phyloP scores from a whole-genome alignment of 64 coral and sea anemone genomes.

The Hydrozoanthus tunicans region DNA sequence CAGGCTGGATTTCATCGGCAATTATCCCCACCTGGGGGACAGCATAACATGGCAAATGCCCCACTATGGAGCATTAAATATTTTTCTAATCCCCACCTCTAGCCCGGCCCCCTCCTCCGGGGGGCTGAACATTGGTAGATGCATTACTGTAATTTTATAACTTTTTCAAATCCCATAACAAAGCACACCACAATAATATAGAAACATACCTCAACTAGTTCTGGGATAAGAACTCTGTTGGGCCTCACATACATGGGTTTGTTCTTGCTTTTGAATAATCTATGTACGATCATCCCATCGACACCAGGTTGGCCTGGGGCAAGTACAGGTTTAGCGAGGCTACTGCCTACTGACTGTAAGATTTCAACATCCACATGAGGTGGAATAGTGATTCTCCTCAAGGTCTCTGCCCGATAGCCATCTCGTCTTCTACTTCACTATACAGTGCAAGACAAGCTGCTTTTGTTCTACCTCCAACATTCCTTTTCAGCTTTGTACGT shows the following conservation, averaged over 20 bases:
- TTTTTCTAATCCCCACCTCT: neutral
- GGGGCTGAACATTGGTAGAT: too few relatives aligned
- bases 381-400: neutral
- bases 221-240: conserved; percentile 33
- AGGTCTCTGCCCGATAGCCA: too few relatives aligned
- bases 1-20: neutral
- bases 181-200: conserved; percentile 41
- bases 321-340: conserved; percentile 35
- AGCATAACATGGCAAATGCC: conserved; percentile 12
- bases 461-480: too few relatives aligned
- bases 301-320: conserved; percentile 31
- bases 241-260: conserved; percentile 55
- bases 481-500: too few relatives aligned
- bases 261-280: conserved; percentile 38
- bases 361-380: conserved; percentile 46
- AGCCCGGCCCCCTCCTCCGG: too few relatives aligned
- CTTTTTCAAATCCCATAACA: conserved; percentile 36
- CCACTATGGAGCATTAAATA: conserved; percentile 10
- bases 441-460: too few relatives aligned
- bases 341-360: conserved; percentile 32
- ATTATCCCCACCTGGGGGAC: neutral
- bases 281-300: conserved; percentile 44
- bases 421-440: too few relatives aligned
- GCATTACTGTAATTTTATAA: neutral
- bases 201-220: conserved; percentile 49